Conservation (phyloP, 1,140 invertebrate species). For the Lerema accius region DNA sequence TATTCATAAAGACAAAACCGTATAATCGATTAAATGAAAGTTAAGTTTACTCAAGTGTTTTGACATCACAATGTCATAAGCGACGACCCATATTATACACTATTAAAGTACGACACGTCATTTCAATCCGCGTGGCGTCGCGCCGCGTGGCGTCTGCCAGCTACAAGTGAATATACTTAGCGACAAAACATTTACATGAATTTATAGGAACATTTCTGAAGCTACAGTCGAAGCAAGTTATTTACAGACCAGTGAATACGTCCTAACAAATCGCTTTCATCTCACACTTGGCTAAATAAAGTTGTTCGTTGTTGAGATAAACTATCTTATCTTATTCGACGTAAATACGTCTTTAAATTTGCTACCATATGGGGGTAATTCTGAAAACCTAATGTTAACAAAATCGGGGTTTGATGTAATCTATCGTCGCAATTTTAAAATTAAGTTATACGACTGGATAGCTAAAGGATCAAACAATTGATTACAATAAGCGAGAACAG, state of each 20-base stretch:
- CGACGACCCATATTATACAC: neutral
- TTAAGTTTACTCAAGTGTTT: constrained; percentile 14
- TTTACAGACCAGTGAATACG: constrained; percentile 50
- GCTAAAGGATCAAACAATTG: too few relatives aligned
- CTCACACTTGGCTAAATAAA: constrained; percentile 43
- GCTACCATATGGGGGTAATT: too few relatives aligned
- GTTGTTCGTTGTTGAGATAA: too few relatives aligned
- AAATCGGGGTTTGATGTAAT: too few relatives aligned
- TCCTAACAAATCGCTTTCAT: constrained; percentile 39
- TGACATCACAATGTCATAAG: neutral
- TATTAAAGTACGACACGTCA: constrained; percentile 4
- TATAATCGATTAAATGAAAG: constrained; percentile 1
- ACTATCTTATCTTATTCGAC: too few relatives aligned
- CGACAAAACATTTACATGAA: constrained; percentile 43
- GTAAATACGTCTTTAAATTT: too few relatives aligned
- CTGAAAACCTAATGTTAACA: too few relatives aligned
- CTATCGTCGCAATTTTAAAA: too few relatives aligned
- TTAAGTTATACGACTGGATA: too few relatives aligned
- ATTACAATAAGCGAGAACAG: too few relatives aligned
- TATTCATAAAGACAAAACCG: neutral
- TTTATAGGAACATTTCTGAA: constrained; percentile 26
- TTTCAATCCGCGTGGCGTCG: neutral
- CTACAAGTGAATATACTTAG: constrained; percentile 17
- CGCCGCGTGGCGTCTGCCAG: constrained; percentile 1
- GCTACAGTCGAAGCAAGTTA: constrained; percentile 36